Conservation (phyloP, 2,113 vertebrate genomes). For the Otis tarda region DNA sequence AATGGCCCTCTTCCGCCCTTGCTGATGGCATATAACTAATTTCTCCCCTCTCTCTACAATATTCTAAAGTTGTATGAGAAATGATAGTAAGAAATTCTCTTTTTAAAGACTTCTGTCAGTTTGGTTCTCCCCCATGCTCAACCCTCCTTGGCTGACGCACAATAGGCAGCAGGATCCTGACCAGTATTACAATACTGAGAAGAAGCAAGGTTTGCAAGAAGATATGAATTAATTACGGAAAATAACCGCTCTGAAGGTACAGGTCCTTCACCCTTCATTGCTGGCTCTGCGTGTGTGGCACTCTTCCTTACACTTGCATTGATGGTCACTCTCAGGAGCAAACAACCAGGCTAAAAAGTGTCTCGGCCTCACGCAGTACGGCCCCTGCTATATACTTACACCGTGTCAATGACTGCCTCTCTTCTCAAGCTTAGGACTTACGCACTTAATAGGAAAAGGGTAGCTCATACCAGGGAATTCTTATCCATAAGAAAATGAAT, state of each 20-base stretch:
- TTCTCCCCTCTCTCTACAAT: not conserved
- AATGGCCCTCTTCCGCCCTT: not conserved
- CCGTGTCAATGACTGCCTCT: not conserved
- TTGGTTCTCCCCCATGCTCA: not conserved
- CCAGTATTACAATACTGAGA: not conserved
- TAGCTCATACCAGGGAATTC: not conserved
- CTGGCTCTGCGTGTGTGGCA: not conserved
- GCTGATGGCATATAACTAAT: not conserved
- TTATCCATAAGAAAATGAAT: not conserved
- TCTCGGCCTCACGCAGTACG: not conserved
- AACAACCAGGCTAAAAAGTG: not conserved
- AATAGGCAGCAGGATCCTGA: not conserved
- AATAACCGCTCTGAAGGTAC: not conserved
- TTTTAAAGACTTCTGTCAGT: not conserved
- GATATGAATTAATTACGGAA: not conserved
- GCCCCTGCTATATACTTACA: not conserved
- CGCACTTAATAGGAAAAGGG: accelerated
- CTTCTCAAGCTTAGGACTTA: not conserved
- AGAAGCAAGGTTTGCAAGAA: not conserved
- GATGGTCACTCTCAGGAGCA: not conserved
- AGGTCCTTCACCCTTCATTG: not conserved
- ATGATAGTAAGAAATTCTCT: not conserved
- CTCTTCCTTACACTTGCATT: not conserved
- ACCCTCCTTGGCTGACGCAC: not conserved
- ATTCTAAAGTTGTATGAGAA: not conserved